phyloP scores from a whole-genome alignment of 2,888 invertebrate species.

The Invenusta paracnida region DNA sequence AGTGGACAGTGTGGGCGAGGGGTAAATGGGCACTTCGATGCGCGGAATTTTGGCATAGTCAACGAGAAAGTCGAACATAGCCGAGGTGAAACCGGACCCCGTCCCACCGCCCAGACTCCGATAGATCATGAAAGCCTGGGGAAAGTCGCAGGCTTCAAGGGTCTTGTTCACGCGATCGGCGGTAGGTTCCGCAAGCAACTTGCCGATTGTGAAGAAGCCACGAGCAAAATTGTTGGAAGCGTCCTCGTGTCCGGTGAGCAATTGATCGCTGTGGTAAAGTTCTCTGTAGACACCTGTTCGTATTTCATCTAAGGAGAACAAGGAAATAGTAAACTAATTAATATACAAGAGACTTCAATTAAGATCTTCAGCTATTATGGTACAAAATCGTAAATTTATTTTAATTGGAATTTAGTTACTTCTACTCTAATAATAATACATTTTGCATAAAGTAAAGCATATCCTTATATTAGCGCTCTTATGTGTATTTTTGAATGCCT shows the following conservation, averaged over 20 bases:
- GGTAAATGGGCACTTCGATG: constrained; percentile 37
- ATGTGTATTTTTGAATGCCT: too few relatives aligned
- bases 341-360: too few relatives aligned
- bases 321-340: not conserved
- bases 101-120: constrained; percentile 28
- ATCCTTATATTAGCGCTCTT: too few relatives aligned
- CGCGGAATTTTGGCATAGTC: constrained; percentile 34
- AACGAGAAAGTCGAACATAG: constrained; percentile 27
- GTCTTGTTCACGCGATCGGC: not conserved
- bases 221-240: constrained; percentile 37
- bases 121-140: constrained; percentile 24
- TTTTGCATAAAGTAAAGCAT: too few relatives aligned
- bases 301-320: not conserved
- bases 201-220: constrained; percentile 38
- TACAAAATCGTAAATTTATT: too few relatives aligned
- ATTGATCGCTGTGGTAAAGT: constrained; percentile 12
- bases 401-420: too few relatives aligned
- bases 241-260: constrained; percentile 30
- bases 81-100: constrained; percentile 34
- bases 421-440: too few relatives aligned
- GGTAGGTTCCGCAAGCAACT: not conserved
- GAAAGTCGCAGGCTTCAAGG: constrained; percentile 28
- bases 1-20: constrained; percentile 27
- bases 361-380: too few relatives aligned
- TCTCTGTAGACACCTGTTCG: constrained; percentile 16